Base-by-base conservation (phyloP, 1,140 invertebrate genomes). In the Atta cephalotes region DNA sequence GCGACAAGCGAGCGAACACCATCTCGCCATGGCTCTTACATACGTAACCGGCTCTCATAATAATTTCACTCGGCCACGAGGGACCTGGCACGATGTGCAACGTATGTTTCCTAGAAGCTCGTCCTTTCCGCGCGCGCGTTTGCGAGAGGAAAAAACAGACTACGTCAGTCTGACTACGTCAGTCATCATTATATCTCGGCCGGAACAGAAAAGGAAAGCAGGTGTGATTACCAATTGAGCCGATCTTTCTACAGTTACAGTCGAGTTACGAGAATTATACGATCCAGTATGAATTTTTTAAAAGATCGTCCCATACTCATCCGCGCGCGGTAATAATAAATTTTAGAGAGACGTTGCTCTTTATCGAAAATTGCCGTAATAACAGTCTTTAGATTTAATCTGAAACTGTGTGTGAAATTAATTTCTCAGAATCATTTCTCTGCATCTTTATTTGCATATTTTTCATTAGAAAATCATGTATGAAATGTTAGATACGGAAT, bases 1-100 rank as follows among this genome's bases (percentile, higher is more conserved):
- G 91, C 93, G 93, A 94, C 92, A 94, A 94, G 92, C 91, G 93
- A 93, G 92, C 93, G 93, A 94, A 92, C 93, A 94, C 93, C 93
- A 93, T 93, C 91, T 92, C 88, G 84, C 87, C 89, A 89, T 86
- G 82, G 85, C 89, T 91, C 90, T 90, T 90, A 92, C 92, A 91
- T 92, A 93, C 91, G 92, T 94, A 92, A 92, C 86, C 81, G 91
- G 90, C 92, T 90, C 90, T 94, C 91, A 92, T 94, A 93, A 93
- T 94, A 93, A 93, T 92, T 94, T 93, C 89, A 89, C 87, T 90
- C 88, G 82, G 84, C 89, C 88, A 87, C 88, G 81, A 87, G 81
- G 80, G 31, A 82, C 76, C 78, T 31, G 45, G 77, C 56, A 85
- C 71, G 79, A 88, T 86, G 71, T 86, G 85, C 62, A 89, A 88